Percentiles rank a stretch among this genome's conserved stretches.
These are phyloP conservation scores for Lasioglossum marginatum DNA, from an alignment of 2,888 invertebrate genomes.

Conservation along the genomic window DNA sequence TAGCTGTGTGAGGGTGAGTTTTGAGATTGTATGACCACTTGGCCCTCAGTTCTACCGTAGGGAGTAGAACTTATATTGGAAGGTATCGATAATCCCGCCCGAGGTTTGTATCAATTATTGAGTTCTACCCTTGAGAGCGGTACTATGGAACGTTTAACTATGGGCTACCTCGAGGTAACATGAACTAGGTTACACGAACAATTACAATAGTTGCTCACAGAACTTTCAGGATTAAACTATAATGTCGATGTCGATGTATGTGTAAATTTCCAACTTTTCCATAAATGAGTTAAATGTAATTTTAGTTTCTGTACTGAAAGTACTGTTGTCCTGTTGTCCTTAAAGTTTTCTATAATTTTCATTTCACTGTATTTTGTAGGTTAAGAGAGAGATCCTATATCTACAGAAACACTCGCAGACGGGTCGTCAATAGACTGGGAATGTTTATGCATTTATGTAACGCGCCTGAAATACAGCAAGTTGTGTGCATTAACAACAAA, in stretches of 20 bases:
- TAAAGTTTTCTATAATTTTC: no score
- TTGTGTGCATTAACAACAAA: no score
- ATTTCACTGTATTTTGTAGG: no score
- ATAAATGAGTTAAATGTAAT: neutral
- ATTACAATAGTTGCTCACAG: neutral
- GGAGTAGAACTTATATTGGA: conserved; percentile 1
- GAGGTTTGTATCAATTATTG: neutral
- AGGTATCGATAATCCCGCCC: neutral
- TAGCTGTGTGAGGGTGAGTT: neutral
- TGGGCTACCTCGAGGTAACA: neutral
- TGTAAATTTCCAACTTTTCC: neutral
- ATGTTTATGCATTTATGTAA: no score
- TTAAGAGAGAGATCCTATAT: no score
- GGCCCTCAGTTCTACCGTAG: neutral
- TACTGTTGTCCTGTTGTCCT: neutral
- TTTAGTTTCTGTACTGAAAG: neutral
- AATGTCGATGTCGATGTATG: neutral
- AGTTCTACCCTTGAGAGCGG: neutral
- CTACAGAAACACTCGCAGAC: no score
- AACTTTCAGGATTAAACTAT: neutral
- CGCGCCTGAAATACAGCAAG: no score
- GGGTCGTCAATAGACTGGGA: no score
- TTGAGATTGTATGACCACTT: neutral
- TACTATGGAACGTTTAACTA: neutral
- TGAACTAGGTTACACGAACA: neutral